Conservation (phyloP, 2,797 vertebrate species). For the Trachops cirrhosus region DNA sequence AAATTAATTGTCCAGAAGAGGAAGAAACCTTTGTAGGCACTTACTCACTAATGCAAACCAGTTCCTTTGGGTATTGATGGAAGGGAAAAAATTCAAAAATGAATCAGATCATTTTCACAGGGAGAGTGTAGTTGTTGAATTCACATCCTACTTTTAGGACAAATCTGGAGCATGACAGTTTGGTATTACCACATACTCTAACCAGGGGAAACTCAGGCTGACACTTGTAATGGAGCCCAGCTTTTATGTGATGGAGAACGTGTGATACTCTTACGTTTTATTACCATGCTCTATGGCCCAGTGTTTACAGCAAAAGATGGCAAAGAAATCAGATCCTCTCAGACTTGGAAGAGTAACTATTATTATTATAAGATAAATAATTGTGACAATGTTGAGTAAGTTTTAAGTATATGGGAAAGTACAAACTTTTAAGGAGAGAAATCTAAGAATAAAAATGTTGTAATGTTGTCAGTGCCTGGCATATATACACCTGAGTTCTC, state of each 20-base stretch:
- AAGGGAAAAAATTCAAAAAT: constrained; percentile 34
- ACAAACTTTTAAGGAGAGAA: not conserved
- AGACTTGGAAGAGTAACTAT: not conserved
- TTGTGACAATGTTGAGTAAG: not conserved
- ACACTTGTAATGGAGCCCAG: not conserved
- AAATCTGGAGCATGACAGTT: not conserved
- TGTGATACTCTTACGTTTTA: not conserved
- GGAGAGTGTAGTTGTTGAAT: not conserved
- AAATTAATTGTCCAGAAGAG: constrained; percentile 79
- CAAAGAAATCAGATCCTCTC: not conserved
- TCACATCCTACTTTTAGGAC: constrained; percentile 35
- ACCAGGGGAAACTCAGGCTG: not conserved
- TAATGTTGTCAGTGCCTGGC: not conserved
- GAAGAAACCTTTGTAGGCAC: constrained; percentile 67
- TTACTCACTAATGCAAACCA: constrained; percentile 68
- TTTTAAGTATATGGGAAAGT: not conserved
- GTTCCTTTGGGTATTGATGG: constrained; percentile 57
- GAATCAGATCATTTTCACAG: constrained; percentile 24
- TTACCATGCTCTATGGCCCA: not conserved
- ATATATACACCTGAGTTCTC: not conserved
- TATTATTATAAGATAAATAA: not conserved
- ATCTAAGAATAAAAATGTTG: not conserved
- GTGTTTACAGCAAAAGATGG: not conserved
- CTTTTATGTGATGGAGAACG: constrained; percentile 19
- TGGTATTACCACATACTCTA: not conserved